phyloP scores from a whole-genome alignment of 2,888 invertebrate genomes.

The Perizoma flavofasciatum region DNA sequence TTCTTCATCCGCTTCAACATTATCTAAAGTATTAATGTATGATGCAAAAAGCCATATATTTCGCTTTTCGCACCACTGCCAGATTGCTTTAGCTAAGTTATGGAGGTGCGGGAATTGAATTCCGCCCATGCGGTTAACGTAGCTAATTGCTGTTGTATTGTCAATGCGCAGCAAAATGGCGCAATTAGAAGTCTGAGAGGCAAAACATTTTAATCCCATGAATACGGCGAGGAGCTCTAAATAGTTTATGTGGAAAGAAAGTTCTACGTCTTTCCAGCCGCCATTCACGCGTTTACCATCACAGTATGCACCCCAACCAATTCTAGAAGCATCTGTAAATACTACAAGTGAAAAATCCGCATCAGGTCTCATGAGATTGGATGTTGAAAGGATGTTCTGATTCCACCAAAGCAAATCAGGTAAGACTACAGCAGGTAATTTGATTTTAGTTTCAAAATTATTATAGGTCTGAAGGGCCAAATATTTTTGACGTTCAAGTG shows the following conservation, averaged over 20 bases:
- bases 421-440: not conserved
- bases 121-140: slow-evolving; percentile 31
- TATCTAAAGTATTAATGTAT: slow-evolving; percentile 3
- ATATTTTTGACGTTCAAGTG: slow-evolving; percentile 31
- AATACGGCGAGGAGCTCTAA: slow-evolving; percentile 16
- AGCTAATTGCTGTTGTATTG: slow-evolving; percentile 26
- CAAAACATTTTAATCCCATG: not conserved
- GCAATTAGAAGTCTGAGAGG: not conserved
- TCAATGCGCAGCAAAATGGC: slow-evolving; percentile 26
- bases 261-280: not conserved
- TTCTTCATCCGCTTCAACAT: slow-evolving; percentile 11
- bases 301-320: slow-evolving; percentile 1
- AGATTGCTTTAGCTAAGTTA: not conserved
- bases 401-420: not conserved
- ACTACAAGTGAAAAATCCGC: not conserved
- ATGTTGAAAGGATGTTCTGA: not conserved
- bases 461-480: slow-evolving; percentile 11
- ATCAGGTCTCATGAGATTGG: not conserved
- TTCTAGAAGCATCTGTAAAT: slow-evolving; percentile 2
- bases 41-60: slow-evolving; percentile 2
- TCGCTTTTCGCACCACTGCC: slow-evolving; percentile 3
- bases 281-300: slow-evolving; percentile 4
- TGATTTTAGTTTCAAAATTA: not conserved
- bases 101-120: slow-evolving; percentile 25
- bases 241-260: slow-evolving; percentile 11